phyloP scores from a whole-genome alignment of 2,888 invertebrate species.

The Megamerina dolium region DNA sequence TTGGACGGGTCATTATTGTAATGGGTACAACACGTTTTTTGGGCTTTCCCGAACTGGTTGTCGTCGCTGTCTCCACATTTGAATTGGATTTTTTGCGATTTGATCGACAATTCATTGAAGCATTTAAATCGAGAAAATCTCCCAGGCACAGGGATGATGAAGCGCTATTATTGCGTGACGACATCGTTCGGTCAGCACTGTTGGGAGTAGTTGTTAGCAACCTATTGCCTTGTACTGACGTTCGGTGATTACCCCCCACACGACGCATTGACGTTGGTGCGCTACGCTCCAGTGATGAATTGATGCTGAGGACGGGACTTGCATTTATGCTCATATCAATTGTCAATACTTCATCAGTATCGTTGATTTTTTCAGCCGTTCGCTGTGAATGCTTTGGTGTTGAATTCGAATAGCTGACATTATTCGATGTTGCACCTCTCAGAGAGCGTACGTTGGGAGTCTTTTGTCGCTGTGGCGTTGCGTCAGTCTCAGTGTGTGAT shows the following conservation, averaged over 20 bases:
- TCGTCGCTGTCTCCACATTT: neutral
- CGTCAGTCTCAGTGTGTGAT: slow-evolving; percentile 24
- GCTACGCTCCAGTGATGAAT: slow-evolving; percentile 8
- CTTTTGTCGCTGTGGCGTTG: slow-evolving; percentile 23
- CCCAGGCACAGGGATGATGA: slow-evolving; percentile 36
- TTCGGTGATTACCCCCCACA: slow-evolving; percentile 10
- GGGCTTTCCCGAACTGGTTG: slow-evolving; percentile 23
- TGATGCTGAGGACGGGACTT: neutral
- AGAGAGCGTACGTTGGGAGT: slow-evolving; percentile 3
- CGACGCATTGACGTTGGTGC: slow-evolving; percentile 25
- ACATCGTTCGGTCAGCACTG: slow-evolving; percentile 12
- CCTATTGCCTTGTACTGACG: slow-evolving; percentile 6
- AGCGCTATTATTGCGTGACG: slow-evolving; percentile 17
- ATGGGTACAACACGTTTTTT: slow-evolving; percentile 45
- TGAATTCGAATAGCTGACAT: neutral
- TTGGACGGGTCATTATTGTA: slow-evolving; percentile 32
- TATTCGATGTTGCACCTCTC: neutral
- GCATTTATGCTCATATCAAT: neutral
- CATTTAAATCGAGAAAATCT: slow-evolving; percentile 36
- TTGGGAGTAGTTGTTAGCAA: slow-evolving; percentile 16
- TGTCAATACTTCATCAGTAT: neutral
- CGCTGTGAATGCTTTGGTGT: slow-evolving; percentile 1
- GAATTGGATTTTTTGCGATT: slow-evolving; percentile 25
- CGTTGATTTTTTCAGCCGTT: neutral
- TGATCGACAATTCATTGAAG: slow-evolving; percentile 21